phyloP scores from a whole-genome alignment of 1,140 invertebrate genomes.

The Camponotus vicinus region DNA sequence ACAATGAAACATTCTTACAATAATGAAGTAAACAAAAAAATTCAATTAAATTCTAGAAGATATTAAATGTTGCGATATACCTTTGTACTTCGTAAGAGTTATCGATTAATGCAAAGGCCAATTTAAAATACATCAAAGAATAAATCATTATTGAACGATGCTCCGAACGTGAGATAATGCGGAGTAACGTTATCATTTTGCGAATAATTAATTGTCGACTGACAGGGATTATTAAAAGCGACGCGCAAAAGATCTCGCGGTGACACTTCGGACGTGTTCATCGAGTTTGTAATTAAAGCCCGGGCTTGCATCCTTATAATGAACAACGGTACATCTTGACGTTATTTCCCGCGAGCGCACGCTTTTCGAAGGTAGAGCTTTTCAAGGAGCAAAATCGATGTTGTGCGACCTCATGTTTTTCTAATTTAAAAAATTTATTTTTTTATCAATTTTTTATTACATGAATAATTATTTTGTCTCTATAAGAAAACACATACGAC shows the following conservation, averaged over 20 bases:
- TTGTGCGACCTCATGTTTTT: not conserved
- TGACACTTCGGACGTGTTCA: slow-evolving; percentile 44
- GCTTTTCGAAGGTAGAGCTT: not conserved
- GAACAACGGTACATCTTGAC: slow-evolving; percentile 37
- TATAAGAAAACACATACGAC: not conserved
- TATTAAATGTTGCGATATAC: not conserved
- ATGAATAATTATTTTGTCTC: not conserved
- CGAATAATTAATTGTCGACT: slow-evolving; percentile 54
- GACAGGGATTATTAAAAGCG: slow-evolving; percentile 52
- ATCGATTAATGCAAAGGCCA: slow-evolving; percentile 3
- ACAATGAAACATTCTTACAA: not conserved
- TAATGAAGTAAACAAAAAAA: not conserved
- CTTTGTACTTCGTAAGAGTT: not conserved
- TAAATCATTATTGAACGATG: slow-evolving; percentile 38
- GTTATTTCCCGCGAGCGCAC: slow-evolving; percentile 3
- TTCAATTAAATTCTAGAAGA: not conserved
- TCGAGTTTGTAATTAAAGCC: slow-evolving; percentile 46
- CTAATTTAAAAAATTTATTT: not conserved
- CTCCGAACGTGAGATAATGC: not conserved
- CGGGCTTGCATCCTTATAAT: slow-evolving; percentile 47
- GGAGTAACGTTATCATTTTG: slow-evolving; percentile 48
- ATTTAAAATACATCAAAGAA: not conserved
- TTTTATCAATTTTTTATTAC: not conserved
- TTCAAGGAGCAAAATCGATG: not conserved
- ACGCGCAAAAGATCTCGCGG: slow-evolving; percentile 2